phyloP scores from a whole-genome alignment of 2,797 vertebrate species.

The Protosalanx chinensis region DNA sequence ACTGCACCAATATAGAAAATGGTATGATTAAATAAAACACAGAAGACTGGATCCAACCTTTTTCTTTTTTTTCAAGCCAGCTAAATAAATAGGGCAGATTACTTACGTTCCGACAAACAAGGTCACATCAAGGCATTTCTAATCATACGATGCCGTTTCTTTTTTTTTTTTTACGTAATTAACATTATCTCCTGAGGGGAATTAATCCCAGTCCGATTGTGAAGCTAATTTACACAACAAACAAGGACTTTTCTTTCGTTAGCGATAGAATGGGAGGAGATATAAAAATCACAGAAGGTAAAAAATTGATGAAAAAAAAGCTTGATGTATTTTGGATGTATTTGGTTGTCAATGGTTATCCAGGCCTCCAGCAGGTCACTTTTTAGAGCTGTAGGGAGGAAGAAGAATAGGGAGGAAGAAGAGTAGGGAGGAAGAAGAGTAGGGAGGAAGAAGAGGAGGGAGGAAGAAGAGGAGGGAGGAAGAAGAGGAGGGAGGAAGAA shows the following conservation, averaged over 20 bases:
- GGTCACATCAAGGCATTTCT: conserved; percentile 20
- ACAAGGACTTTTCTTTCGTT: conserved; percentile 11
- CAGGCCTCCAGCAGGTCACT: too few species aligned
- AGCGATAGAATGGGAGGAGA: neutral
- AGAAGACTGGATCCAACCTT: neutral
- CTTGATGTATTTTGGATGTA: too few species aligned
- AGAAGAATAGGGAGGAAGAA: too few species aligned
- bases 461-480: too few species aligned
- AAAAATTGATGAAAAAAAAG: too few species aligned
- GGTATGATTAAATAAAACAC: conserved; percentile 8
- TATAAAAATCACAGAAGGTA: neutral
- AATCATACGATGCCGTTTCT: conserved; percentile 2
- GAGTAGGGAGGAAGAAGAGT: too few species aligned
- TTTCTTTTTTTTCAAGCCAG: neutral
- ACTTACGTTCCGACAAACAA: conserved; percentile 23
- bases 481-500: too few species aligned
- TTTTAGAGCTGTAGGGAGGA: too few species aligned
- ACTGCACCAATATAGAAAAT: neutral
- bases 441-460: too few species aligned
- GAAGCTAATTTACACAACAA: conserved; percentile 9
- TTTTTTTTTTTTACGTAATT: conserved; percentile 5
- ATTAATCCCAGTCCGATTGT: conserved; percentile 6
- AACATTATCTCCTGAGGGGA: conserved; percentile 8
- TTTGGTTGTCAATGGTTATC: too few species aligned
- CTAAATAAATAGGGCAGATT: conserved; percentile 27